A percentile compares a stretch with the other conserved stretches of the same genome.
phyloP scores from a whole-genome alignment of 2,797 vertebrate genomes.

The Gymnothorax javanicus region DNA sequence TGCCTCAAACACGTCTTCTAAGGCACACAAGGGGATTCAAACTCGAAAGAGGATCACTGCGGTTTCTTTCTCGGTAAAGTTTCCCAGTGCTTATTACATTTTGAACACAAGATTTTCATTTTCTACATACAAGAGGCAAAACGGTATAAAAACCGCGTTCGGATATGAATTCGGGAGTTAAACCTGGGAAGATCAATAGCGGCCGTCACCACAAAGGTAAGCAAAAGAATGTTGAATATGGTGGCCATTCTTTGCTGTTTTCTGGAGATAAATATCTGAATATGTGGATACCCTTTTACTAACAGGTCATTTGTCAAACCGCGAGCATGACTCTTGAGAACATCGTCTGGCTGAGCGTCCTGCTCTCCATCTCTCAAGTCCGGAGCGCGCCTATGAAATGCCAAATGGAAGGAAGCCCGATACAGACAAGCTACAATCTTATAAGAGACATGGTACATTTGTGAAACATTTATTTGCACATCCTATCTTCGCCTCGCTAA shows the following conservation, averaged over 20 bases:
- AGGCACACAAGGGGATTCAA: background rate
- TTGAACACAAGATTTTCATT: background rate
- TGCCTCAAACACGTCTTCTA: background rate
- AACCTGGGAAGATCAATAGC: background rate
- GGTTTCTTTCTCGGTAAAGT: background rate
- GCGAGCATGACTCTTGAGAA: slow-evolving; percentile 35
- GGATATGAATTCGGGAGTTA: background rate
- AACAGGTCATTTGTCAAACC: slow-evolving; percentile 20
- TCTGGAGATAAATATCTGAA: background rate
- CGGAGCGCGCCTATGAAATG: slow-evolving; percentile 36
- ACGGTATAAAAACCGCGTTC: background rate
- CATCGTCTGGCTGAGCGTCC: slow-evolving; percentile 32
- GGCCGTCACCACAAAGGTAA: background rate
- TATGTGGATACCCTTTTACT: slow-evolving; percentile 2
- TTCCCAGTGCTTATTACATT: background rate
- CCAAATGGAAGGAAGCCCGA: slow-evolving; percentile 26
- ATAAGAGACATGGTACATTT: slow-evolving; percentile 41
- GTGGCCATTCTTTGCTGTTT: background rate
- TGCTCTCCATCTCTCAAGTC: slow-evolving; percentile 36
- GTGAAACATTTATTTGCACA: background rate
- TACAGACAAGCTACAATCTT: slow-evolving; percentile 24
- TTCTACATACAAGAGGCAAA: background rate
- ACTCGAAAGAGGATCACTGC: background rate
- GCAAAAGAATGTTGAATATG: background rate
- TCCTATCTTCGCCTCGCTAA: background rate